Evolutionary conservation across 2,113 vertebrate species (phyloP), one percentile per base, ranked within the genome.

Genomic region (Hippocampus guttulatus): DNA sequence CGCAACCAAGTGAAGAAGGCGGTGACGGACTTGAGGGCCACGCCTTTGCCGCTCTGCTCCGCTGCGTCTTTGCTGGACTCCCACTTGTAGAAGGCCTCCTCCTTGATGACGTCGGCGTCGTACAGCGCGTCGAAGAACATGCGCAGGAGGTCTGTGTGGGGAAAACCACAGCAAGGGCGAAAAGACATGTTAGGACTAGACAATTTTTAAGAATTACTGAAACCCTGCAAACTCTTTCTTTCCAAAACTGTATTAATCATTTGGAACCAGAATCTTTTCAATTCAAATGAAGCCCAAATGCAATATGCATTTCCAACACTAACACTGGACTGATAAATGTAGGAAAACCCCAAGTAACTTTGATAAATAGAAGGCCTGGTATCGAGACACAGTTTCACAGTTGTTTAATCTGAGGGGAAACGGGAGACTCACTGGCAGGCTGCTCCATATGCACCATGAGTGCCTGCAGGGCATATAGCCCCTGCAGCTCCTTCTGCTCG

Each of bases 1-100:
- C 96, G 94, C 75, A 99, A 94, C 96, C 96, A 98, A 83, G 93
- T 97, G 91, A 98, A 99, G 90, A 99, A 98, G 69, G 93, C 92
- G 0, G 96, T 98, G 88, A 96, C 96, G 0, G 97, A 98, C 80
- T 98, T 99, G 68, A 98, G 93, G 68, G 97, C 97, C 68, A 99
- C 96, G 0, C 96, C 97, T 85, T 99, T 99, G 78, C 97, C 97
- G 58, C 92, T 94, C 85, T 97, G 96, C 90, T 99, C 97, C 0
- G 95, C 95, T 0, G 94, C 88, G 88, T 98, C 97, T 90, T 98
- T 99, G 92, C 97, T 96, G 65, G 93, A 93, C 88, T 99, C 96
- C 97, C 96, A 99, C 73, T 95, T 96, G 91, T 97, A 96, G 90
- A 98, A 99, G 74, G 95, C 94, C 1, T 98, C 96, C 88, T 99